Base-by-base conservation (phyloP, 2,797 vertebrate species). In the Gallirallus australis region DNA sequence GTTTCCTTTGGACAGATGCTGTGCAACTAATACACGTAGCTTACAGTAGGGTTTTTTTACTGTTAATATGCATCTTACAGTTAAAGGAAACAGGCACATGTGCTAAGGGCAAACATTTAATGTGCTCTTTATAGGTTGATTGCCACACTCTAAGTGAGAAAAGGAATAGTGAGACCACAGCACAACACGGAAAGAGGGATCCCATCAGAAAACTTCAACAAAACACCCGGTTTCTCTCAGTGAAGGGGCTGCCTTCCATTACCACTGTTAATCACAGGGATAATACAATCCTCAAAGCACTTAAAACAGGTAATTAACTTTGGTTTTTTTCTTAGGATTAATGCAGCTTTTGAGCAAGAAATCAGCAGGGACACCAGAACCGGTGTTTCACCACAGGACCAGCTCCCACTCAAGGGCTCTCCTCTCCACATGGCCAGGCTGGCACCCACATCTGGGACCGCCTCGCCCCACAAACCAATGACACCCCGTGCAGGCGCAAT, bases 141-240 rank as follows among this genome's bases (percentile, higher is more conserved):
- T 37, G 20, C 15, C 10, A 23, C 7, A 9, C 53, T 30, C 64
- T 4, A 64, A 71, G 4, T 19, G 17, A 79, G 35, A 75, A 59
- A 25, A 56, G 16, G 16, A 42, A 54, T 2, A 19, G 20, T 12
- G 5, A 4, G 1, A 76, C 10, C 7, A 54, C 7, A 59, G 4
- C 42, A 45, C 5, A 42, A 27, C 12, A 42, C 2, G 15, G 5
- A 18, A 37, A 45, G 54, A 19, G 17, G 3, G 16, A 89, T 37
- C 47, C 27, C 31, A 9, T 18, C 1, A 5, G 2, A 78, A 53
- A 5, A 6, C 15, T 17, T 17, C 19, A 64, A 45, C 19, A 42
- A 53, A 54, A 18, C 0, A 37, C 1, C 4, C 1, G 1, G 0
- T n/a, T 68, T 47, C 25, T 52, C 35, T 12, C 9, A 4, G 7